Base-by-base conservation (phyloP, 2,113 vertebrate genomes). In the Oenanthe melanoleuca region DNA sequence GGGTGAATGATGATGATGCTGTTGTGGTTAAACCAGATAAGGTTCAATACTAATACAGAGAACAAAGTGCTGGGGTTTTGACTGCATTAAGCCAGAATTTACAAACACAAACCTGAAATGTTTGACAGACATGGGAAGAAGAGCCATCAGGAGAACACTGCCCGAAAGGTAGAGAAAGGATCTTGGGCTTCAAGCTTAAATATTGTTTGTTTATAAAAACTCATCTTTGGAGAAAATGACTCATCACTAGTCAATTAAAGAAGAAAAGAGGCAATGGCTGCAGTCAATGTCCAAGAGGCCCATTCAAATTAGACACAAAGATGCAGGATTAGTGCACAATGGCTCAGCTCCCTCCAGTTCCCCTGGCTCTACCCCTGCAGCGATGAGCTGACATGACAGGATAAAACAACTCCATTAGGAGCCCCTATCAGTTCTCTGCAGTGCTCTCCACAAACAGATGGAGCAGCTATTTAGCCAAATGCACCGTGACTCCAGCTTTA, bases 391-490 rank as follows among this genome's bases (percentile, higher is more conserved):
- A 94, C 86, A 89, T 17, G 55, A 73, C 67, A 89, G 92, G 70
- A 79, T 94, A 91, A 92, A 92, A 95, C 92, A 90, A 89, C 65
- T 89, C 97, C 95, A 95, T 92, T 72, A 97, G 70, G 92, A 97
- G 74, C 70, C 88, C 21, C 2, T 91, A 91, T 94, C 71, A 11
- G 85, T 86, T 61, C 84, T 85, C 86, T 34, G 11, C 90, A 96
- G 94, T 53, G 2, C 3, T 95, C 70, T 91, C 89, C 88, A 37
- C 38, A 80, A 55, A 85, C 97, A 98, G 97, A 97, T 91, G 92
- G 95, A 91, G 79, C 75, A 74, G 92, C 94, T 96, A 91, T 96
- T 98, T 73, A 97, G 71, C 77, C 80, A 95, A 97, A 98, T 64
- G 94, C 91, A 95, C 96, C 57, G 14, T 83, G 96, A 97, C 97